Conservation (phyloP, 2,113 vertebrate genomes). For the Chaetodon trifascialis region DNA sequence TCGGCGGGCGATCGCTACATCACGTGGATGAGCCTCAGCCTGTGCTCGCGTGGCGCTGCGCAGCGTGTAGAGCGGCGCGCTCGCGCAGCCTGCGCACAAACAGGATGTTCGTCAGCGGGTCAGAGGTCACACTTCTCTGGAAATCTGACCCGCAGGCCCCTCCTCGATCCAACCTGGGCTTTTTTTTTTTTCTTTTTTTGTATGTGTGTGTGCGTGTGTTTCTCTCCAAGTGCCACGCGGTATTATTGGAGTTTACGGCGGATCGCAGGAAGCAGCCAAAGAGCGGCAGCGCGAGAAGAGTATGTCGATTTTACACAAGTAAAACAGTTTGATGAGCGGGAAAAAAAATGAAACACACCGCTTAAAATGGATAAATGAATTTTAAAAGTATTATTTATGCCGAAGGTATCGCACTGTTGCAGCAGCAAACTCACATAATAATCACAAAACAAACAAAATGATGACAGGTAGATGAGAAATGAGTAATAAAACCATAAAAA, state of each 20-base stretch:
- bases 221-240: constrained; percentile 83
- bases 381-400: no score
- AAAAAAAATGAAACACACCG: no score
- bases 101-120: constrained; percentile 32
- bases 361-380: no score
- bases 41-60: fast-evolving
- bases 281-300: neutral
- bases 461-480: no score
- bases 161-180: constrained; percentile 38
- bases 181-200: constrained; percentile 1
- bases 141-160: constrained; percentile 70
- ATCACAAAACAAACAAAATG: no score
- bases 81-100: constrained; percentile 44
- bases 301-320: neutral
- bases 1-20: constrained; percentile 26
- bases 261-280: constrained; percentile 44
- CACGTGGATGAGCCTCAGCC: constrained; percentile 34
- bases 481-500: neutral
- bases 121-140: constrained; percentile 59
- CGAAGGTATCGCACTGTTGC: no score
- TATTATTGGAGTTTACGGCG: constrained; percentile 58
- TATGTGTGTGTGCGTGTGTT: neutral
- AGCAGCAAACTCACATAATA: no score
- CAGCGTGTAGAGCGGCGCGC: constrained; percentile 4
- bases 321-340: neutral